Base-by-base conservation (phyloP, 2,797 vertebrate species). In the Gymnopithys bicolor region DNA sequence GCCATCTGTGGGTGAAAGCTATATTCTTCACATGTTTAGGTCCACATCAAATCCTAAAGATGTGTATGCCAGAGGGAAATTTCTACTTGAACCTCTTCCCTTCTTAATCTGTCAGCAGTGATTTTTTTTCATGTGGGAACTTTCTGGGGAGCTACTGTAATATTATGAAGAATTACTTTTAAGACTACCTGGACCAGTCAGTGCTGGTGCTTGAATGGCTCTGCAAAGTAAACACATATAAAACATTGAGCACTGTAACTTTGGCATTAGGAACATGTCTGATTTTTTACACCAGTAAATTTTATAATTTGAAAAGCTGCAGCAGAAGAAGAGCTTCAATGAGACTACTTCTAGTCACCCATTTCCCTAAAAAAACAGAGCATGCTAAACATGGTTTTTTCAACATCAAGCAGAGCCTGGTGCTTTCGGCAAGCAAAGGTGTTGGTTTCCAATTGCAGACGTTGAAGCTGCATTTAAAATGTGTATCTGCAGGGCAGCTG, bases 1-100 rank as follows among this genome's bases (percentile, higher is more conserved):
- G 45, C 92, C 85, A 76, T 91, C 91, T 94, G 69, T 91, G 89
- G 76, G 80, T 82, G 67, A 92, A 86, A 93, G 76, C 51, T 87
- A 4, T 52, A 71, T 69, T 75, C 69, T 58, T 62, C n/a, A 35
- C 48, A 7, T 60, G 60, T 66, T 94, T 53, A 35, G 45, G 35
- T 73, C 66, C 49, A 46, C 55, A 46, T 30, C 51, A 89, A 78
- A 56, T 48, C 35, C 37, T 73, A 1, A 55, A 63, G 74, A 58
- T 48, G 52, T 59, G 15, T 70, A 19, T 73, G 37, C 68, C 68
- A 24, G 39, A 83, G 33, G 27, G 7, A 82, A 70, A 73, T 52
- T 81, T 74, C 67, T 60, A 35, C 67, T 46, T 85, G 53, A 91
- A 63, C 30, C 24, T 93, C 45, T 84, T 79, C 19, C 30, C 11